Evolutionary conservation across 1,140 invertebrate species (phyloP), one percentile per base, ranked within the genome.

Genomic region (Drosophila eugracilis): DNA sequence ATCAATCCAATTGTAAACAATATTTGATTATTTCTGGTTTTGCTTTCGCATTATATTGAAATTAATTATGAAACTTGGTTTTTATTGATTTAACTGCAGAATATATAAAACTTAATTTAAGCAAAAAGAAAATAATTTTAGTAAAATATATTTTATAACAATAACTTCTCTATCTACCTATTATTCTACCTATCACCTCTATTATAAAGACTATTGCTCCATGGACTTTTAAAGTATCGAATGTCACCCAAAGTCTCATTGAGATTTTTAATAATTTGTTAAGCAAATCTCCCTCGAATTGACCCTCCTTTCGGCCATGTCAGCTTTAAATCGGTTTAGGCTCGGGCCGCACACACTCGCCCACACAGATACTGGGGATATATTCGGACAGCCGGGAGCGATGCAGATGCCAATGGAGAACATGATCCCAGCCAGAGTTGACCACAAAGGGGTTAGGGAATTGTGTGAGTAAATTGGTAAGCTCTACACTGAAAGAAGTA

Each of bases 261-360:
- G 55, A 34, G 37, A 15, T 36, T 45, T 60, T 63, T 15, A 62
- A 62, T 63, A 42, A 45, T 21, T 62, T 19, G 28, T 63, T 60
- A 24, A 12, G 37, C 5, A 26, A 62, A 30, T 45, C 39, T 21
- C n/a, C 15, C 6, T 62, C 4, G 15, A 15, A 26, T 26, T 15
- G 21, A 45, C 37, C 59, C 34, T 15, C 28, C 59, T 63, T 17
- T 17, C 7, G 4, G 28, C 55, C 21, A 22, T 45, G 59, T 62
- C 55, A 45, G 55, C 39, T 45, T 62, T 45, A 62, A 63, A 62
- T 62, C 59, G 39, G 37, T 42, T 62, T 63, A 42, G 59, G 54
- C 41, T 30, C 15, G 28, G 24, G 26, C 55, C 59, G 37, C 59
- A 60, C 59, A 63, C 59, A 63, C 12, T 32, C 55, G 55, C 37